A percentile compares a stretch with the other conserved stretches of the same genome.
phyloP scores from a whole-genome alignment of 1,140 invertebrate genomes.

The Diorhabda elongata region DNA sequence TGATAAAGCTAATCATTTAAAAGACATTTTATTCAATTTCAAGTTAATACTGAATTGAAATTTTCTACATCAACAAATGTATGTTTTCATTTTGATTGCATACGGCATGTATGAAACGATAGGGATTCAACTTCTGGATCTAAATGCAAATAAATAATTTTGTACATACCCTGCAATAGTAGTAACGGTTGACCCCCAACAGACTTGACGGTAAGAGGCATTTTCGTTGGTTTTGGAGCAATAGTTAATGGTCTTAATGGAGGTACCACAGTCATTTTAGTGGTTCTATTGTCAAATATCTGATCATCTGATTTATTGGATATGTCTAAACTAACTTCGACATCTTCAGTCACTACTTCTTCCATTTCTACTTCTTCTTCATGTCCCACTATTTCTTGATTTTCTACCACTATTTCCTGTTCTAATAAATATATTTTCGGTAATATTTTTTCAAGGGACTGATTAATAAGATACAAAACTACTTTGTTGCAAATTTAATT shows the following conservation, averaged over 20 bases:
- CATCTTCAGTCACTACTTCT: constrained; percentile 36
- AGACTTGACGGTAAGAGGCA: constrained; percentile 43
- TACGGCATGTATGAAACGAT: no score
- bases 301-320: constrained; percentile 29
- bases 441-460: no score
- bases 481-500: no score
- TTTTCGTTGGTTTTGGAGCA: constrained; percentile 45
- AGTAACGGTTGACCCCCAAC: constrained; percentile 40
- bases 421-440: no score
- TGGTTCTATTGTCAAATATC: constrained; percentile 34
- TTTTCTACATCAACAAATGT: background rate
- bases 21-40: background rate
- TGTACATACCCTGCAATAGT: constrained; percentile 37
- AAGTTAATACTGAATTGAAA: constrained; percentile 1
- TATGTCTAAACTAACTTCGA: constrained; percentile 38
- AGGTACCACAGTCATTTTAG: constrained; percentile 33
- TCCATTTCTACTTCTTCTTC: constrained; percentile 38
- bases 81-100: background rate
- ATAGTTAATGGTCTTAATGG: constrained; percentile 45
- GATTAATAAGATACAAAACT: no score
- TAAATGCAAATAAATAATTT: background rate
- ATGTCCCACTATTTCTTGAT: constrained; percentile 31
- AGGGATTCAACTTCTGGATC: no score
- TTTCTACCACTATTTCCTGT: constrained; percentile 27
- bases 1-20: background rate